phyloP scores from a whole-genome alignment of 2,113 vertebrate species.

The Labrus mixtus region DNA sequence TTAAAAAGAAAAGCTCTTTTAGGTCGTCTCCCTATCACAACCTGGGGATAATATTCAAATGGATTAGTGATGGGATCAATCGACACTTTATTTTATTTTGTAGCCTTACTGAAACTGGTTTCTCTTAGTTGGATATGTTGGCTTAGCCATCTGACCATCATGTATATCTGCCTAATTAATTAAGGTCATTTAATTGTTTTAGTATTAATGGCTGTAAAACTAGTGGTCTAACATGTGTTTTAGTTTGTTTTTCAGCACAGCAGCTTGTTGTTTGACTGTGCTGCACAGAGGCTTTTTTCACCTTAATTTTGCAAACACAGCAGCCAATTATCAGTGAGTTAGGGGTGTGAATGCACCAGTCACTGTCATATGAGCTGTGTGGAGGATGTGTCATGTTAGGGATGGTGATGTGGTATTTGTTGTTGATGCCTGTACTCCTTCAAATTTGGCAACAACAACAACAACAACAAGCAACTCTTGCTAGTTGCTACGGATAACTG shows the following conservation, averaged over 20 bases:
- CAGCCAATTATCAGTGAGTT: slow-evolving; percentile 30
- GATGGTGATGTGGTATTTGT: background rate
- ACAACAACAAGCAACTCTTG: background rate
- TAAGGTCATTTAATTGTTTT: no score
- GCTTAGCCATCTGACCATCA: background rate
- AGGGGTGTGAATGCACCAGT: slow-evolving; percentile 9
- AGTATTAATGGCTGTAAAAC: background rate
- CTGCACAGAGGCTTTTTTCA: background rate
- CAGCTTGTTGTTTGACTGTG: background rate
- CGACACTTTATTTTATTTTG: background rate
- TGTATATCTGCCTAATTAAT: no score
- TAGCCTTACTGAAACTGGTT: background rate
- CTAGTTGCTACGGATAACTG: background rate
- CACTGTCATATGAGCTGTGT: slow-evolving; percentile 47
- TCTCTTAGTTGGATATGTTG: background rate
- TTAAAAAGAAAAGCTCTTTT: no score
- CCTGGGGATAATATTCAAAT: no score
- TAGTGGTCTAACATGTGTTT: background rate
- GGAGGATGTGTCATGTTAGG: slow-evolving; percentile 44
- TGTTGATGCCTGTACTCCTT: background rate
- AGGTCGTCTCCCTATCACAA: no score
- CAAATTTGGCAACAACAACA: background rate
- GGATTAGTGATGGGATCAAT: no score
- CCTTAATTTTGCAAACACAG: slow-evolving; percentile 15
- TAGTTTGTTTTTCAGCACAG: background rate